These are phyloP conservation scores for Matsumyia berberina DNA, from an alignment of 2,888 invertebrate genomes.

Conservation along the genomic window DNA sequence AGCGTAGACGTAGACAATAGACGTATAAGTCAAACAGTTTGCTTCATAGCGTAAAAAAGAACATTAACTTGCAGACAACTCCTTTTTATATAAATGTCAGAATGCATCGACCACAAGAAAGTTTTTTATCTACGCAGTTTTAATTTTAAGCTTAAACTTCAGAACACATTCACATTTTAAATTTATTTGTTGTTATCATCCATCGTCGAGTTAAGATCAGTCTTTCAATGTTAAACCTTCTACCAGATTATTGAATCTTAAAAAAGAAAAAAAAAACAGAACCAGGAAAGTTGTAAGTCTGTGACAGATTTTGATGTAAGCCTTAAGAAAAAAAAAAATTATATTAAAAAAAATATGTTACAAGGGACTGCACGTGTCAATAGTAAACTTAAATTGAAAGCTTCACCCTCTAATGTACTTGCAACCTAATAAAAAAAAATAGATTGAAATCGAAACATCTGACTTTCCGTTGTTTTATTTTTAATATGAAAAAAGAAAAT, in stretches of 20 bases:
- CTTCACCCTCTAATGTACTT: constrained; percentile 5
- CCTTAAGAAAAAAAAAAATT: constrained; percentile 16
- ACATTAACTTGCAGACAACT: too few species aligned
- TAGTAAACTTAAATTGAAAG: constrained; percentile 40
- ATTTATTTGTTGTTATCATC: too few species aligned
- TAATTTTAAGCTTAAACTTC: too few species aligned
- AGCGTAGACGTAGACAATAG: too few species aligned
- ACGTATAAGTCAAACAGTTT: too few species aligned
- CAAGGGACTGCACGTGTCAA: constrained; percentile 40
- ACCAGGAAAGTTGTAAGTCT: neutral
- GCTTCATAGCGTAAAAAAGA: too few species aligned
- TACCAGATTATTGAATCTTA: neutral
- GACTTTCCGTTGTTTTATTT: neutral
- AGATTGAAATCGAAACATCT: neutral
- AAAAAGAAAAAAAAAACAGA: neutral
- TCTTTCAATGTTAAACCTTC: neutral
- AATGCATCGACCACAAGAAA: too few species aligned
- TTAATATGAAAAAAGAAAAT: constrained; percentile 13
- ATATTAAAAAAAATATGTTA: constrained; percentile 3
- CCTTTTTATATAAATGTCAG: too few species aligned
- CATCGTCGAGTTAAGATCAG: too few species aligned
- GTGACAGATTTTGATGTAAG: constrained; percentile 12
- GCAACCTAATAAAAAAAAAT: constrained; percentile 13
- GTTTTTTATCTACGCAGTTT: too few species aligned
- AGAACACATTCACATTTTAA: too few species aligned